phyloP scores from a whole-genome alignment of 2,113 vertebrate genomes.

The Meleagris gallopavo region DNA sequence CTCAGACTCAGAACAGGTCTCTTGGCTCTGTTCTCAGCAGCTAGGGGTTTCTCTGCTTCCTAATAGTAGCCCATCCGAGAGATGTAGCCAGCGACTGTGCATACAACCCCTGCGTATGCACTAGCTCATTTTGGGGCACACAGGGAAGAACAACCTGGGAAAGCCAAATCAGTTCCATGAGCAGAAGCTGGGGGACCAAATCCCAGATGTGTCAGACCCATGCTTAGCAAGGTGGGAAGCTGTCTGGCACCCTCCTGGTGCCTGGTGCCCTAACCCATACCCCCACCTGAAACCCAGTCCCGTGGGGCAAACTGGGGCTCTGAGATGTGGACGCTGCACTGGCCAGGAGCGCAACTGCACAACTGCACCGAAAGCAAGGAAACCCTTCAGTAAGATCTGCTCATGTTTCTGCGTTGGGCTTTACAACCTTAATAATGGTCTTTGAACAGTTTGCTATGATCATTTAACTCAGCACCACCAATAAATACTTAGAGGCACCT shows the following conservation, averaged over 20 bases:
- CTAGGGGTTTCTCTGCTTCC: background rate
- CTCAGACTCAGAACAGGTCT: rapidly evolving
- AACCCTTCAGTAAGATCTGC: background rate
- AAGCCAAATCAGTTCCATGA: too few species aligned
- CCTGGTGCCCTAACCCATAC: background rate
- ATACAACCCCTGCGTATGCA: too few species aligned
- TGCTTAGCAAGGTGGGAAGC: too few species aligned
- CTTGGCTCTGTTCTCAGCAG: background rate
- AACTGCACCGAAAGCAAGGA: background rate
- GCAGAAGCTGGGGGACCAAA: too few species aligned
- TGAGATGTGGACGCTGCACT: too few species aligned
- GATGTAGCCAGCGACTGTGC: too few species aligned
- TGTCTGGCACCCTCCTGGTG: background rate
- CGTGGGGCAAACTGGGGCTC: background rate
- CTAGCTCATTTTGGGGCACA: too few species aligned
- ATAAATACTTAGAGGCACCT: background rate
- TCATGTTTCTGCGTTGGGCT: background rate
- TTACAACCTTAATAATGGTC: rapidly evolving
- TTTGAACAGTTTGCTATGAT: background rate
- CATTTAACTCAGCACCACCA: background rate
- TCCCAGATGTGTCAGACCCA: too few species aligned
- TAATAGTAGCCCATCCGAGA: too few species aligned
- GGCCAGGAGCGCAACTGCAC: too few species aligned
- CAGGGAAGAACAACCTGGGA: too few species aligned
- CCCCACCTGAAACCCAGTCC: background rate